Evolutionary conservation across 1,140 invertebrate genomes (phyloP), one percentile per base, ranked within the genome.

Genomic region (Scaptomyza hsui): DNA sequence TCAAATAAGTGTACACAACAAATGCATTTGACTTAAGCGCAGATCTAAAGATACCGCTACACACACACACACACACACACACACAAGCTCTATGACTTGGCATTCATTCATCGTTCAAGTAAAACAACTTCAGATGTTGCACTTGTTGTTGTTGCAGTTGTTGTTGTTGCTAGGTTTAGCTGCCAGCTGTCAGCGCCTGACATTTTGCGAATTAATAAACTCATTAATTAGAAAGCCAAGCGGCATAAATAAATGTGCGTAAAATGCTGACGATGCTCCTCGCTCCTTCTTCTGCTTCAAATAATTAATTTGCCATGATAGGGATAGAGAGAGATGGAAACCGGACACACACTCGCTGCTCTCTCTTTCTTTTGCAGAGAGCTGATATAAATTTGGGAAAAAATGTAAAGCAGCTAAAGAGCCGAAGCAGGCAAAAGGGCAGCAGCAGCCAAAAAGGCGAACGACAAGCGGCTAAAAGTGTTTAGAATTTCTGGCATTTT

Each of bases 401-500:
- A 73, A 26, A 64, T 67, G 56, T 29, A 68, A 82, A 57, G 55
- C 68, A 80, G 44, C 61, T 53, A 78, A 61, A 41, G 15, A 72
- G 74, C 35, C 71, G n/a, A 53, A 21, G 29, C 26, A 48, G 61
- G 57, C 72, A 48, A 64, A 72, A 75, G 57, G 72, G 72, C 67
- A 71, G 52, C 59, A 45, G 29, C 10, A 9, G 29, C 3, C 9
- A 32, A 65, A 83, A 80, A 79, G 59, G 62, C 71, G 64, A 68
- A 65, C 80, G 76, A 86, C 77, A 41, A 81, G 48, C 70, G 72
- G 82, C 82, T 89, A 89, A 88, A 88, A 88, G 83, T 88, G 81
- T 88, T 82, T 82, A 89, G 83, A 89, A 82, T 89, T 86, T 89
- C 86, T 89, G 86, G 86, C 86, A 89, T 89, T 79, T 89, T 89